Percentiles rank a stretch among this genome's conserved stretches.
Conservation (phyloP, 2,888 invertebrate genomes). For the Limnephilus auricula region DNA sequence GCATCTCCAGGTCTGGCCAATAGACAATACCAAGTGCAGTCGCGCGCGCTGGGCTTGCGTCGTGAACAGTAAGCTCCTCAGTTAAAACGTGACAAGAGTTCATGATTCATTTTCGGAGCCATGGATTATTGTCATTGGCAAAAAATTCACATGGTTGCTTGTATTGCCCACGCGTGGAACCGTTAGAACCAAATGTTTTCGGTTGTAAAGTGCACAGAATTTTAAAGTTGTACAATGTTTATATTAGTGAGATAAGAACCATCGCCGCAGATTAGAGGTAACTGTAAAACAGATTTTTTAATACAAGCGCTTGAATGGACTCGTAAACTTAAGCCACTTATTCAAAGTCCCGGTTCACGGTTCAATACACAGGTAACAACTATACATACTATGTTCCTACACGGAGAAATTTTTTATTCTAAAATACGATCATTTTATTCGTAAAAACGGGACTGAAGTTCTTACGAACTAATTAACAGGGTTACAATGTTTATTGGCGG, state of each 20-base stretch:
- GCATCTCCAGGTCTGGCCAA: background rate
- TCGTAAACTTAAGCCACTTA: background rate
- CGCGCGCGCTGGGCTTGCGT: conserved; percentile 28
- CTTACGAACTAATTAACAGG: too few relatives aligned
- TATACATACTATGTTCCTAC: background rate
- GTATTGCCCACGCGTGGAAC: conserved; percentile 30
- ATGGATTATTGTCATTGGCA: conserved; percentile 26
- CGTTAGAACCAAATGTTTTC: conserved; percentile 45
- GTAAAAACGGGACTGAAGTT: too few relatives aligned
- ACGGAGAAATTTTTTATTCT: too few relatives aligned
- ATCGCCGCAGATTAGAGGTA: background rate
- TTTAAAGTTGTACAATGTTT: conserved; percentile 11
- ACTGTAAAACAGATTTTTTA: conserved; percentile 23
- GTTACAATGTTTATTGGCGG: too few relatives aligned
- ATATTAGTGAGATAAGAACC: conserved; percentile 12
- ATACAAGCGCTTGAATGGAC: background rate
- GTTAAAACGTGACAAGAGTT: conserved; percentile 24
- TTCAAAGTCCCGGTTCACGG: background rate
- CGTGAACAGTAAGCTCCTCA: background rate
- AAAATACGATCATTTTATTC: too few relatives aligned
- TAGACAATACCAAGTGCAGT: conserved; percentile 24
- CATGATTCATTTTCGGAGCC: conserved; percentile 12
- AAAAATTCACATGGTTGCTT: conserved; percentile 12
- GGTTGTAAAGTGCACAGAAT: conserved; percentile 3
- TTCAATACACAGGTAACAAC: background rate